phyloP scores from a whole-genome alignment of 2,797 vertebrate genomes.

The Tokudaia muenninki region DNA sequence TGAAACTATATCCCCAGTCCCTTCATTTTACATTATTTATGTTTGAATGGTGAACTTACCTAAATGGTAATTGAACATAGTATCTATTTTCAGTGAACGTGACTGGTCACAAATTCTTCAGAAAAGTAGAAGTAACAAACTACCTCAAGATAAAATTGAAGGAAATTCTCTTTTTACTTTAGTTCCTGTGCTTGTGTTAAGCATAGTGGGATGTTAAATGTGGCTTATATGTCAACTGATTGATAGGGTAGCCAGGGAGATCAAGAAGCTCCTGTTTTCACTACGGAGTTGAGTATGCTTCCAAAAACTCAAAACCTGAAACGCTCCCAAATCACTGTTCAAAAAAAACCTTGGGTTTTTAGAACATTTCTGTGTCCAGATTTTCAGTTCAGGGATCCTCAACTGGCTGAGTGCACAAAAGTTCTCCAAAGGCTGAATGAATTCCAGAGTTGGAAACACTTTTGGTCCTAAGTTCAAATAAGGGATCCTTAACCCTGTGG shows the following conservation, averaged over 20 bases:
- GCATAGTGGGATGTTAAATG: background rate
- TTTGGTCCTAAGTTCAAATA: background rate
- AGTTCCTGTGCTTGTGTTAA: conserved; percentile 47
- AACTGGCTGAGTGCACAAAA: background rate
- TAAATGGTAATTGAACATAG: conserved; percentile 26
- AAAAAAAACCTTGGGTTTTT: background rate
- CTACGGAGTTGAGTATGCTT: background rate
- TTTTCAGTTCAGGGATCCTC: background rate
- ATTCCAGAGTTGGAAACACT: background rate
- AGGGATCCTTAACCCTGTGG: background rate
- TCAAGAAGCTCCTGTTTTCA: background rate
- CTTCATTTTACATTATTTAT: conserved; percentile 25
- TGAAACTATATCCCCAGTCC: background rate
- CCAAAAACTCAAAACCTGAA: background rate
- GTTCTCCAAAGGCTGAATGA: background rate
- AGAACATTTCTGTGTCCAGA: background rate
- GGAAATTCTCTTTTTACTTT: conserved; percentile 14
- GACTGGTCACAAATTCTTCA: conserved; percentile 32
- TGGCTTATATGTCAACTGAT: background rate
- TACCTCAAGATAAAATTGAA: conserved; percentile 7
- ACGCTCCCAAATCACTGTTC: background rate
- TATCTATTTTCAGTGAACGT: conserved; percentile 29
- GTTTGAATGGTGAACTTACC: conserved; percentile 38
- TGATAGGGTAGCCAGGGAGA: background rate
- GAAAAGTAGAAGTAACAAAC: conserved; percentile 53